Conservation (phyloP, 2,113 vertebrate genomes). For the Sigmodon hispidus region DNA sequence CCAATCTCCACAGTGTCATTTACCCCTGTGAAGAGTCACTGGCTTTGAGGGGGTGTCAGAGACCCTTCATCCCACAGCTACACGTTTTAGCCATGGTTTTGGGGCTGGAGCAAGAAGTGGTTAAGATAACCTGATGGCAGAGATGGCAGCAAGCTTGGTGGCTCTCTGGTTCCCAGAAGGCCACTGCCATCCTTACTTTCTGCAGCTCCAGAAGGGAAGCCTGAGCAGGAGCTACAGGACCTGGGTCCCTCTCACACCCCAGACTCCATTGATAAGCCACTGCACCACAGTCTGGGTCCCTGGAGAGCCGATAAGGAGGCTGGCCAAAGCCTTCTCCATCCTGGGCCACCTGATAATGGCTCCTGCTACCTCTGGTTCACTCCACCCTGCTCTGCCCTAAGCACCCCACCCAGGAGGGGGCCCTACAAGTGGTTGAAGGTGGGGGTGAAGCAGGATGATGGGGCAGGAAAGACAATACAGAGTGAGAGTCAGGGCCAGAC, state of each 20-base stretch:
- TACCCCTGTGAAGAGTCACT: not conserved
- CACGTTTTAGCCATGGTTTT: not conserved
- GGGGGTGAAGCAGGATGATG: not conserved
- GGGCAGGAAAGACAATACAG: not conserved
- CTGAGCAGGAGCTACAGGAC: not conserved
- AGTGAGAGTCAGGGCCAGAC: not conserved
- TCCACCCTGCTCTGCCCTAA: constrained; percentile 45
- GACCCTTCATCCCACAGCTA: not conserved
- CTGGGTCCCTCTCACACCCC: not conserved
- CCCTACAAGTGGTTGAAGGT: not conserved
- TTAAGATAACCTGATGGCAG: not conserved
- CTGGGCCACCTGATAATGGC: constrained; percentile 58
- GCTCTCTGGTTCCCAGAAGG: not conserved
- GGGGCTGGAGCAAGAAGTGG: not conserved
- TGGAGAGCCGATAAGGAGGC: constrained; percentile 62
- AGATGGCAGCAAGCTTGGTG: no score
- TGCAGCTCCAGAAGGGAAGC: not conserved
- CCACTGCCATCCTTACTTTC: not conserved
- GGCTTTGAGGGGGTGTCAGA: not conserved
- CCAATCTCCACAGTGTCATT: not conserved
- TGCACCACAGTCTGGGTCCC: not conserved
- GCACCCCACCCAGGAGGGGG: constrained; percentile 45
- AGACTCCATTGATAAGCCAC: not conserved
- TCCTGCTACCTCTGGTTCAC: not conserved
- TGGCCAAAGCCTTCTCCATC: not conserved